Base-by-base conservation (phyloP, 2,797 vertebrate genomes). In the Huso huso region DNA sequence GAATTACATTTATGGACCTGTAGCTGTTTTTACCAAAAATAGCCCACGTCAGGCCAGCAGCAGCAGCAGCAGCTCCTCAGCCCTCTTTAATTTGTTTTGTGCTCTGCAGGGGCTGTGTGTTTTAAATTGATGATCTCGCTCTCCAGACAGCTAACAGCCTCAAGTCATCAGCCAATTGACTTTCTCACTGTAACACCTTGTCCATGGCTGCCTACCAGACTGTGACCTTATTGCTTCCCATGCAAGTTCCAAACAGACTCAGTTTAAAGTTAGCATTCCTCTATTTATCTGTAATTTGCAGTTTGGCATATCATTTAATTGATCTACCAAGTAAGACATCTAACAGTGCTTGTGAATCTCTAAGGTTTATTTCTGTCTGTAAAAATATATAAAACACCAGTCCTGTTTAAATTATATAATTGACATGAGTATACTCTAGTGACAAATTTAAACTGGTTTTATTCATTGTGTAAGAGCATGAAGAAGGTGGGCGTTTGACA, bases 31-130 rank as follows among this genome's bases (percentile, higher is more conserved):
- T 50, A 65, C 49, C n/a, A 18, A 18, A 50, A 72, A 66, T 61
- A 68, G 23, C 23, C 64, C 67, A 66, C 18, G 64, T 66, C 62
- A 65, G 55, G 49, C 69, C 71, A 73, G 69, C 70, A 58, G 69
- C 71, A 73, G 69, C 68, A 58, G 23, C 23, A 37, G 23, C 23
- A 37, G 48, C 61, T 65, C 61, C 23, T 37, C 23, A 3, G 48
- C 61, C 61, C 61, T 37, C n/a, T 62, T 57, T 69, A 48, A 66
- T 65, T 65, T 57, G 63, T 66, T 68, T 37, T 51, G 51, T 10
- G 63, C 62, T 64, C 11, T 58, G 51, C 57, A 7, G 57, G 60
- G 60, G 50, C 60, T 23, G 48, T 50, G 12, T 51, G 18, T 58
- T 48, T 4, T 48, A 57, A 67, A 66, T 65, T 61, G 23, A 70